Base-by-base conservation (phyloP, 2,113 vertebrate species). In the Corythornis cristatus region DNA sequence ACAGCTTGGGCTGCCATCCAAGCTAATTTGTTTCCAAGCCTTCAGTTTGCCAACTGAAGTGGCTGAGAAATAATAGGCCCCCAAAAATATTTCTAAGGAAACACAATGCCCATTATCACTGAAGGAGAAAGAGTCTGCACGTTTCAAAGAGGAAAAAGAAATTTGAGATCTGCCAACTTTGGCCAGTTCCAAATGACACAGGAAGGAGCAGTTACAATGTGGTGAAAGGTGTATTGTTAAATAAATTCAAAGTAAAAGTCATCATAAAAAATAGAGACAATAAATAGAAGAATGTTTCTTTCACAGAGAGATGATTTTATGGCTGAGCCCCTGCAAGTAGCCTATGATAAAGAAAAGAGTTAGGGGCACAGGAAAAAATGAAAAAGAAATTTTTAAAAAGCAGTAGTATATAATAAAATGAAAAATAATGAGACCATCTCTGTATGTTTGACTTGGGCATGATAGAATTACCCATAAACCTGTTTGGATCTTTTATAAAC, bases 11-110 rank as follows among this genome's bases (percentile, higher is more conserved):
- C 97, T 80, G 61, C 89, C 50, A 6, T 84, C 97, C 97, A 97
- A 93, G 90, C 94, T 95, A 97, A 96, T 97, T 97, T 97, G 93
- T 97, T 96, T 96, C 93, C 92, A 93, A 83, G 88, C 64, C 86
- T 96, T 96, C 89, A 64, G 64, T 97, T 95, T 97, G 97, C 96
- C 96, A 97, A 81, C 93, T 83, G 79, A 97, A 96, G 93, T 96
- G 85, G 83, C 53, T 95, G 91, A 93, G 93, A 96, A 97, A 96
- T 97, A 97, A 96, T 93, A 97, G 95, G 94, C 65, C 90, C 90
- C 93, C 75, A 96, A 97, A 96, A 97, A 97, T 97, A 97, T 97
- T 97, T 97, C 97, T 93, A 91, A 91, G 87, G 93, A 93, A 93
- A 93, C 87, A 87, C 91, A 88, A 93, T 91, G 77, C 72, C 91